phyloP scores from a whole-genome alignment of 1,140 invertebrate species.

The Ruditapes philippinarum region DNA sequence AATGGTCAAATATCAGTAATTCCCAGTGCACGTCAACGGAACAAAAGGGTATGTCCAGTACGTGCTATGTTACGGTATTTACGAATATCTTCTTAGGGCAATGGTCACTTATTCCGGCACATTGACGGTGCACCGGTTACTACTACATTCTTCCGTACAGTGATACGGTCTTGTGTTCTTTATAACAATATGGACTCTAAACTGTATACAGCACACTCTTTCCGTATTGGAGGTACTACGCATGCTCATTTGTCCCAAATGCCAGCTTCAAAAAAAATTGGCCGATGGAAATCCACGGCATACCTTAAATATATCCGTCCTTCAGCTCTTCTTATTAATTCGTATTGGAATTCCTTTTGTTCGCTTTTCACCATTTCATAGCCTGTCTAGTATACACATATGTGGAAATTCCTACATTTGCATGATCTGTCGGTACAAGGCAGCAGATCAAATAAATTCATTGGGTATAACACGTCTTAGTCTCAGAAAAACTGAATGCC shows the following conservation, averaged over 20 bases:
- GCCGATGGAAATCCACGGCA: slow-evolving; percentile 26
- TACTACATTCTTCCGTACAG: background rate
- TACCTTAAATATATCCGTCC: slow-evolving; percentile 32
- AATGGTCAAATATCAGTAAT: background rate
- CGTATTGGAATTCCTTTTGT: too few relatives aligned
- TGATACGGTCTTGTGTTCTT: background rate
- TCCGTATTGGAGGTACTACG: slow-evolving; percentile 11
- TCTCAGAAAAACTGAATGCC: too few relatives aligned
- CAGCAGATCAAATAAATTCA: too few relatives aligned
- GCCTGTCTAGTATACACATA: too few relatives aligned
- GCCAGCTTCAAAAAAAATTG: background rate
- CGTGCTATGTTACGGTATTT: background rate
- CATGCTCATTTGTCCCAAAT: background rate
- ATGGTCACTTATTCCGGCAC: background rate
- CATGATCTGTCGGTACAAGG: too few relatives aligned
- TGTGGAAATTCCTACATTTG: too few relatives aligned
- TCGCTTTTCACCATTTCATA: too few relatives aligned
- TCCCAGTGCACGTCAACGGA: background rate
- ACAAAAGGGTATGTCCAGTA: background rate
- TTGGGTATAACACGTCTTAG: too few relatives aligned
- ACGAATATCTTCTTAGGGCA: background rate
- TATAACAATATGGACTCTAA: background rate
- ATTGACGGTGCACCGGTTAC: background rate
- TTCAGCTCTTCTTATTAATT: too few relatives aligned
- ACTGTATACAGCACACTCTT: background rate